Conservation (phyloP, 2,888 invertebrate genomes). For the Syrphus vitripennis region DNA sequence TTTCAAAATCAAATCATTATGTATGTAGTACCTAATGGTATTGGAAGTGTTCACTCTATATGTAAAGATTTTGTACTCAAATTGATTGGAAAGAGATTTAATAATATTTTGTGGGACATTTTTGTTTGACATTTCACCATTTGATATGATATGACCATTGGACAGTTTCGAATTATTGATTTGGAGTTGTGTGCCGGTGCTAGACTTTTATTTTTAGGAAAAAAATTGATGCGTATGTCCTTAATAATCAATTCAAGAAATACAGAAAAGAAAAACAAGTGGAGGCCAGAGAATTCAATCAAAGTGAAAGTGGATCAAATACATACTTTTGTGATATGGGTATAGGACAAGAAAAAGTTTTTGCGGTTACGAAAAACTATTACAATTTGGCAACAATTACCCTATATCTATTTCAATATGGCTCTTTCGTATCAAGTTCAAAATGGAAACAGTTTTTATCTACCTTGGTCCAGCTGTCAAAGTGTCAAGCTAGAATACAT, state of each 20-base stretch:
- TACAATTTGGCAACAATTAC: neutral
- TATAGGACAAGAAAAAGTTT: neutral
- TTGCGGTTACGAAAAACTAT: neutral
- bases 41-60: neutral
- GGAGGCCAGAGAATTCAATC: neutral
- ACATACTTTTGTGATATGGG: neutral
- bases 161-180: slow-evolving; percentile 7
- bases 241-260: neutral
- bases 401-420: neutral
- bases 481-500: too few relatives aligned
- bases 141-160: neutral
- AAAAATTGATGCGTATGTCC: neutral
- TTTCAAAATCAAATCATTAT: slow-evolving; percentile 2
- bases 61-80: neutral
- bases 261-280: neutral
- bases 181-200: neutral
- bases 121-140: slow-evolving; percentile 7
- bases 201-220: neutral
- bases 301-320: neutral
- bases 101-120: neutral
- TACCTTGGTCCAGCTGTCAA: neutral
- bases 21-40: neutral
- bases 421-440: neutral
- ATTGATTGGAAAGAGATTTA: slow-evolving; percentile 18
- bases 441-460: neutral